Evolutionary conservation across 2,113 vertebrate genomes (phyloP).

Genomic region (Carlito syrichta): DNA sequence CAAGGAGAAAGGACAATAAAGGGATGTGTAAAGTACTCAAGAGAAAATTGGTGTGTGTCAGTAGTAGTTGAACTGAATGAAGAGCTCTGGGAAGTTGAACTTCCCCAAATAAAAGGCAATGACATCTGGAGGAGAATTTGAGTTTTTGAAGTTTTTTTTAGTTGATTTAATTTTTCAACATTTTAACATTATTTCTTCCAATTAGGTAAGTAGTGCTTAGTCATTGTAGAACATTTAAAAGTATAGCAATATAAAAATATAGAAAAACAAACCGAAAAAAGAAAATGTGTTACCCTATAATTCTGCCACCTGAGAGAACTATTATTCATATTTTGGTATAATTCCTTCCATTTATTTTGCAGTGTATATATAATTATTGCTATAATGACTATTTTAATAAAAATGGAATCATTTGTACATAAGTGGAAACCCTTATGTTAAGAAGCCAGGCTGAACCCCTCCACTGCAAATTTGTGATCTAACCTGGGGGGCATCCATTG

Average conservation of each 20-base stretch:
- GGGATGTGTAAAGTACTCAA: constrained; percentile 35
- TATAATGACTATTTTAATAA: not conserved
- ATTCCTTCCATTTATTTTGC: constrained; percentile 27
- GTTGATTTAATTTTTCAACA: constrained; percentile 37
- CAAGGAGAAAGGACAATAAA: constrained; percentile 36
- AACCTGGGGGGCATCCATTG: not conserved
- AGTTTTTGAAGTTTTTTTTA: constrained; percentile 14
- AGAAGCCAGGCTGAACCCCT: not conserved
- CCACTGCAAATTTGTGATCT: not conserved
- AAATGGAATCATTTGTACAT: constrained; percentile 25
- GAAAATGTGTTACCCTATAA: not conserved
- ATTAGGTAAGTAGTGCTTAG: constrained; percentile 7
- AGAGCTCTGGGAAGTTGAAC: constrained; percentile 11
- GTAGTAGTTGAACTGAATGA: constrained; percentile 50
- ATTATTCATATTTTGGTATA: constrained; percentile 2
- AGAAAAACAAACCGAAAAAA: not conserved
- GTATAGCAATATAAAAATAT: constrained; percentile 10
- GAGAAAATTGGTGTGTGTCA: constrained; percentile 36
- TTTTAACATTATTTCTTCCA: constrained; percentile 38
- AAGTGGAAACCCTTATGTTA: not conserved
- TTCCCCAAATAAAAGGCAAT: constrained; percentile 27
- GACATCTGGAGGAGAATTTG: constrained; percentile 17
- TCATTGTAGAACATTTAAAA: constrained; percentile 21
- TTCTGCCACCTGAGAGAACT: not conserved
- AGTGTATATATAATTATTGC: not conserved